phyloP scores from a whole-genome alignment of 2,113 vertebrate genomes.

The Dermatemys mawii region DNA sequence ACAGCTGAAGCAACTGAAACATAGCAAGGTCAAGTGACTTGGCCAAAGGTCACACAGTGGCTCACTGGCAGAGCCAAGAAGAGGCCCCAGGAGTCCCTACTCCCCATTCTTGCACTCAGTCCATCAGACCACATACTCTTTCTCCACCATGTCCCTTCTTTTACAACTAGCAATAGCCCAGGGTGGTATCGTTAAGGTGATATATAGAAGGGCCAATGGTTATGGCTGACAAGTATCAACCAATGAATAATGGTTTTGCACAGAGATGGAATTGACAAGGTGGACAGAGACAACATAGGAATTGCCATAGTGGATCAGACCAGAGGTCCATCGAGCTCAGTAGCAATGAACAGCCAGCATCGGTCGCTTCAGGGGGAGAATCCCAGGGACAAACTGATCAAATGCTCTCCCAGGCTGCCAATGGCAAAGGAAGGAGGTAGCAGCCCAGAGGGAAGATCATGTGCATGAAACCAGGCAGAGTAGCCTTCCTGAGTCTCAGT shows the following conservation, averaged over 20 bases:
- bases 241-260: background rate
- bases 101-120: background rate
- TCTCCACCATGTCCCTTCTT: background rate
- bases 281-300: accelerated
- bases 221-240: background rate
- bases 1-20: background rate
- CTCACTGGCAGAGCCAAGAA: background rate
- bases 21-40: background rate
- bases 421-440: background rate
- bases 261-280: background rate
- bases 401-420: background rate
- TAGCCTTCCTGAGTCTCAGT: background rate
- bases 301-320: background rate
- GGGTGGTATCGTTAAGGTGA: background rate
- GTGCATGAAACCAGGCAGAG: too few relatives aligned
- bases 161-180: background rate
- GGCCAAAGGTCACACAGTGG: background rate
- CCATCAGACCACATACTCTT: background rate
- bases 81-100: background rate
- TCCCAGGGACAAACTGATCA: background rate
- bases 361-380: background rate
- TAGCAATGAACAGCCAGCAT: background rate
- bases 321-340: background rate
- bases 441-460: background rate
- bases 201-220: background rate